phyloP scores from a whole-genome alignment of 1,140 invertebrate species.

The Cotesia glomerata region DNA sequence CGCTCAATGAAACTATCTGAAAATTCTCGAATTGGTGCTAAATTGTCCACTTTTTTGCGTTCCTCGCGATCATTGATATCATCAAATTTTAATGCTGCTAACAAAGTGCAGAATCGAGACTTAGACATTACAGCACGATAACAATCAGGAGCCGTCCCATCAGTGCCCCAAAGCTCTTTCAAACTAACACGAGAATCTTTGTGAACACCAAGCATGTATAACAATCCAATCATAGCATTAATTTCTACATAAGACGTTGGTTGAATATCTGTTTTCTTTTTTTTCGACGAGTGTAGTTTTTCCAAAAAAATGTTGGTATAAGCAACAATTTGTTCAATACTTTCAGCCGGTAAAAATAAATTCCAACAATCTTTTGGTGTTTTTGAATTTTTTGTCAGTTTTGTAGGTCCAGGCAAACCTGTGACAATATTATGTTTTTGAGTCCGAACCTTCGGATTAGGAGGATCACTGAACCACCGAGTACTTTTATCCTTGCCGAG shows the following conservation, averaged over 20 bases:
- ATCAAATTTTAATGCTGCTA: conserved; percentile 49
- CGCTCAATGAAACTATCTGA: conserved; percentile 45
- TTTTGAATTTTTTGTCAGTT: not conserved
- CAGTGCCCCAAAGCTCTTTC: not conserved
- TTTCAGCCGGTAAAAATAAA: not conserved
- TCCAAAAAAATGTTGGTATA: not conserved
- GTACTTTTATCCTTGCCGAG: not conserved
- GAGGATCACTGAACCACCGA: not conserved
- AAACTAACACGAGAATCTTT: not conserved
- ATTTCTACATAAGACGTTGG: not conserved
- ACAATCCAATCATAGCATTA: not conserved
- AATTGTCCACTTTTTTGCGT: conserved; percentile 41
- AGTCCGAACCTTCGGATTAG: not conserved
- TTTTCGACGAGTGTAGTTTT: not conserved
- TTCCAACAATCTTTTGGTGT: not conserved
- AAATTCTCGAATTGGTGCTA: conserved; percentile 50
- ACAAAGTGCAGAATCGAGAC: conserved; percentile 12
- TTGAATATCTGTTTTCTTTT: not conserved
- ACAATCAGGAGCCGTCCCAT: not conserved
- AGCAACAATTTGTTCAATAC: not conserved
- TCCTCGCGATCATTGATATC: conserved; percentile 40
- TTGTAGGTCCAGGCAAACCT: not conserved
- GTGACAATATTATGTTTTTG: not conserved
- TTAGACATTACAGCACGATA: not conserved
- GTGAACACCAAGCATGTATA: not conserved